A percentile compares a stretch with the other conserved stretches of the same genome.
phyloP scores from a whole-genome alignment of 2,797 vertebrate genomes.

The Tragopan temminckii region DNA sequence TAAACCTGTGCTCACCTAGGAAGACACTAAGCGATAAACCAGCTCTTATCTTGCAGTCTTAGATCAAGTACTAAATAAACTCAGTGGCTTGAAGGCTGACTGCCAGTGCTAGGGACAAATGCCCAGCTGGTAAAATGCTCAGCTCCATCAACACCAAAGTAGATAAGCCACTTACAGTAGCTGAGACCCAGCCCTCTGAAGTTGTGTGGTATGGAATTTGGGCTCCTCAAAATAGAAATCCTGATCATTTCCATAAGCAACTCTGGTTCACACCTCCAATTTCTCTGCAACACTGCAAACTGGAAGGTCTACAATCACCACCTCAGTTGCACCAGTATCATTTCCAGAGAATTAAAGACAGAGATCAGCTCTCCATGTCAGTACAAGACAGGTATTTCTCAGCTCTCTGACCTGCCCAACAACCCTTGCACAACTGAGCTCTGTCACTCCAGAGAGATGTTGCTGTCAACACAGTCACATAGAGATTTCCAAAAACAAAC shows the following conservation, averaged over 20 bases:
- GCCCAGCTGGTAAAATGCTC: background rate
- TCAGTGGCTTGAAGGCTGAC: background rate
- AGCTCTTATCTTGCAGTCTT: background rate
- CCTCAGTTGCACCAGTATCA: accelerated
- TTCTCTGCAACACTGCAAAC: background rate
- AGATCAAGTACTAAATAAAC: background rate
- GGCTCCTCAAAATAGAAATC: background rate
- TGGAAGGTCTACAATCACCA: background rate
- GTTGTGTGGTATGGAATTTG: background rate
- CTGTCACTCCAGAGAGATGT: background rate
- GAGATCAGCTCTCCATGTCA: background rate
- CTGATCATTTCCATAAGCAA: background rate
- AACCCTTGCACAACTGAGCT: background rate
- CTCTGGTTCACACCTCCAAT: background rate
- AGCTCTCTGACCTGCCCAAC: background rate
- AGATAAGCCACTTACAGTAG: background rate
- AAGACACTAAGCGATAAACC: background rate
- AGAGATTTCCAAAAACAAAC: background rate
- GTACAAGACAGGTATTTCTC: accelerated
- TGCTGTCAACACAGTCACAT: background rate
- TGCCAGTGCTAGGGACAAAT: background rate
- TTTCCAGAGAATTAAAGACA: background rate
- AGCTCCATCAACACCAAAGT: background rate
- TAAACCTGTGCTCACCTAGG: background rate
- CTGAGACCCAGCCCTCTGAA: background rate